Base-by-base conservation (phyloP, 2,113 vertebrate genomes). In the Scatophagus argus region DNA sequence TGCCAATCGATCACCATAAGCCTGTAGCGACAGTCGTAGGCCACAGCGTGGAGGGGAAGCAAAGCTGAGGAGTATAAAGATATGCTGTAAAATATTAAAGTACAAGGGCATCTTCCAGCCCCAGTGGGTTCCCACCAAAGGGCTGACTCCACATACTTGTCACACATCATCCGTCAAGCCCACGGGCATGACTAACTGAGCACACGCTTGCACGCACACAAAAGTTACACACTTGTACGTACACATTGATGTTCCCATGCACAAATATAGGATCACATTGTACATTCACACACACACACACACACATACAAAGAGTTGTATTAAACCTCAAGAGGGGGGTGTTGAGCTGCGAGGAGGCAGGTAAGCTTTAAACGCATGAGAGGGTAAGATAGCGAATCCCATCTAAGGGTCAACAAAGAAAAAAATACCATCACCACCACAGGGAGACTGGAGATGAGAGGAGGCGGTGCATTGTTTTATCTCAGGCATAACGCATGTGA, bases 91-190 rank as follows among this genome's bases (percentile, higher is more conserved):
- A 90, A 91, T 89, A 85, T 77, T 69, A 90, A 88, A 89, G 77
- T 86, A 92, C 89, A 91, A 92, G 91, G 89, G 77, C 86, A 88
- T 91, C 86, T 80, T 85, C 77, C 63, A 85, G 82, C 87, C 90
- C 88, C 88, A 78, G 76, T 16, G 73, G 92, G 88, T 83, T 79
- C 81, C 81, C 87, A 86, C 85, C 89, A 89, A 93, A 93, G 90
- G 89, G 92, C 92, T 92, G 89, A 92, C 88, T 93, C 87, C 88
- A 91, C 88, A 90, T 83, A 88, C 82, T 88, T 93, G 90, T 93
- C 92, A 92, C 83, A 91, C 74, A 85, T 85, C 90, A 93, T 93
- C 87, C 73, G 73, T 93, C 92, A 93, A 88, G 87, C 65, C 78
- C 83, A 70, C 25, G 25, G 49, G 75, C 78, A 78, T 4, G 34